phyloP scores from a whole-genome alignment of 1,140 invertebrate genomes.

The Drosophila sproati region DNA sequence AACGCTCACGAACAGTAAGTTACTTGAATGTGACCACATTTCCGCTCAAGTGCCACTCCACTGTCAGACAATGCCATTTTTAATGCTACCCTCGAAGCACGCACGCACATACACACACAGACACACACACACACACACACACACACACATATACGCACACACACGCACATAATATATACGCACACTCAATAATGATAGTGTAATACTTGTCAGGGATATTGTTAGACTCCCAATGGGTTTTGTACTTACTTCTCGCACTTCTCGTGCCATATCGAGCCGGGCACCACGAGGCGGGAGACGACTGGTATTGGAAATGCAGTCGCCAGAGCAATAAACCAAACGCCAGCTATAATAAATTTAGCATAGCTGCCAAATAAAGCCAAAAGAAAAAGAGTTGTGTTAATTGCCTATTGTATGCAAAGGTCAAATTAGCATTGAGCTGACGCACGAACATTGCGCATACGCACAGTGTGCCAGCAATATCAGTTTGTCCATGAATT shows the following conservation, averaged over 20 bases:
- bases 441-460: slow-evolving; percentile 14
- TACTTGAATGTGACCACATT: slow-evolving; percentile 21
- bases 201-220: slow-evolving; percentile 10
- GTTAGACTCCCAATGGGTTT: slow-evolving; percentile 17
- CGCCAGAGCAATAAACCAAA: slow-evolving; percentile 92
- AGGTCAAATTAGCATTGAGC: neutral
- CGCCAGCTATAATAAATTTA: slow-evolving; percentile 89
- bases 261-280: slow-evolving; percentile 86
- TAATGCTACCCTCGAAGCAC: slow-evolving; percentile 34
- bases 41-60: slow-evolving; percentile 26
- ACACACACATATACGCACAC: neutral
- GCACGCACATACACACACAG: slow-evolving; percentile 6
- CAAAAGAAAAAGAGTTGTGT: slow-evolving; percentile 3
- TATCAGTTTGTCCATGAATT: slow-evolving; percentile 53
- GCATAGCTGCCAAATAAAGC: slow-evolving; percentile 85
- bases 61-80: slow-evolving; percentile 27
- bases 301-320: slow-evolving; percentile 93
- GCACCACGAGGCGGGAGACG: slow-evolving; percentile 87
- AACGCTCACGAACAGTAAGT: slow-evolving; percentile 1
- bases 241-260: slow-evolving; percentile 88
- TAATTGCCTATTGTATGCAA: neutral
- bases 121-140: slow-evolving; percentile 15
- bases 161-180: neutral
- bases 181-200: neutral
- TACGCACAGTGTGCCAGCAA: slow-evolving; percentile 12